Evolutionary conservation across 2,797 vertebrate genomes (phyloP).

Genomic region (Falco biarmicus): DNA sequence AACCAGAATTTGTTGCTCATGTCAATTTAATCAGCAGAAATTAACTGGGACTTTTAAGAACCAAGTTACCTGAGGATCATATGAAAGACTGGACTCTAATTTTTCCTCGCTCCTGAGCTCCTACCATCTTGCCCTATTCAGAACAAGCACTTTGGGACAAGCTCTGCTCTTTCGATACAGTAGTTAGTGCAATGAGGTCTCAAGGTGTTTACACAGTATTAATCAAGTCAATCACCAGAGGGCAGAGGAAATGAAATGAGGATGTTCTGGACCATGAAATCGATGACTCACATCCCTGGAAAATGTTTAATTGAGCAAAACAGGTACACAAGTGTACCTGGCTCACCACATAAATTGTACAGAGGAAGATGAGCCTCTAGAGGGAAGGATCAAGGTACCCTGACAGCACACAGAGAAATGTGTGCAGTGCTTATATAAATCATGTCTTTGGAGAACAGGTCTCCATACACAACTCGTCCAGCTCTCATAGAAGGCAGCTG

Average conservation of each 20-base stretch:
- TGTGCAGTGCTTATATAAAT: background rate
- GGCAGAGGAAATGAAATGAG: constrained; percentile 44
- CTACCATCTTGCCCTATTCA: background rate
- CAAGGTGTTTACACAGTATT: constrained; percentile 34
- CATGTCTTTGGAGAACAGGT: background rate
- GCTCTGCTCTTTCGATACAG: background rate
- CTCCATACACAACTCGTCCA: background rate
- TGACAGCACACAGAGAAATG: background rate
- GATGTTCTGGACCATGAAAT: constrained; percentile 50
- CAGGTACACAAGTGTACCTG: constrained; percentile 10
- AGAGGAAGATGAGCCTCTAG: background rate
- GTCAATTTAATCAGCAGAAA: background rate
- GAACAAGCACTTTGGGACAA: constrained; percentile 1
- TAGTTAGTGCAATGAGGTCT: background rate
- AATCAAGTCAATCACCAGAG: constrained; percentile 54
- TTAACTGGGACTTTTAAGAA: background rate
- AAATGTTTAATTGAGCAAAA: constrained; percentile 60
- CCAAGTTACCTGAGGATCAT: background rate
- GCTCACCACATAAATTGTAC: background rate
- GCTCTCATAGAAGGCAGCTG: background rate
- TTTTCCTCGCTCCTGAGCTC: background rate
- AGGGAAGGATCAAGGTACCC: background rate
- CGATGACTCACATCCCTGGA: constrained; percentile 14
- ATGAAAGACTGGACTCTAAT: background rate
- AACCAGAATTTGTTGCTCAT: background rate